Evolutionary conservation across 2,113 vertebrate species (phyloP).

Genomic region (Otus sunia): DNA sequence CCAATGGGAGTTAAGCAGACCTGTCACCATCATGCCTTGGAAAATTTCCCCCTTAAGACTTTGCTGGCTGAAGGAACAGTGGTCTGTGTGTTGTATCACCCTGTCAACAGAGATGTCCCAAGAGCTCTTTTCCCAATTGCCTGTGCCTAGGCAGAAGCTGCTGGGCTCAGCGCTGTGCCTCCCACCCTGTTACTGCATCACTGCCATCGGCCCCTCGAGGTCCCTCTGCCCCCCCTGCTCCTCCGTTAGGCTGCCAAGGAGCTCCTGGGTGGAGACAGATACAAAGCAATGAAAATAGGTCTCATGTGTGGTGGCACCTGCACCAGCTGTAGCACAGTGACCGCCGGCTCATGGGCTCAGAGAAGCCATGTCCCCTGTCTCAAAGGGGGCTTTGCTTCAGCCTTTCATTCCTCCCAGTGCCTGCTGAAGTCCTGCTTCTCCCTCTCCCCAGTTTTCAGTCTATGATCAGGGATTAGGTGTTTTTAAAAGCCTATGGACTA

Average conservation of each 20-base stretch:
- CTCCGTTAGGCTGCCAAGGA: neutral
- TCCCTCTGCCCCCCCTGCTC: neutral
- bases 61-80: neutral
- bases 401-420: neutral
- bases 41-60: neutral
- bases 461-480: neutral
- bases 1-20: neutral
- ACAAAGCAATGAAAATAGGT: neutral
- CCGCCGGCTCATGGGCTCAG: fast-evolving
- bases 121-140: neutral
- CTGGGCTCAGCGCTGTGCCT: neutral
- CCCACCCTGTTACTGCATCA: neutral
- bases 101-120: neutral
- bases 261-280: neutral
- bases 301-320: neutral
- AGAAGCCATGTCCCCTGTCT: fast-evolving
- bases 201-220: neutral
- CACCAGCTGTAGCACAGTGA: neutral
- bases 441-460: neutral
- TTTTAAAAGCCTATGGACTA: neutral
- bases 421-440: neutral
- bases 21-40: neutral
- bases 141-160: neutral
- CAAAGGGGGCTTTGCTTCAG: neutral
- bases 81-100: neutral